Conservation (phyloP, 1,140 invertebrate genomes). For the Lepidostoma basale region DNA sequence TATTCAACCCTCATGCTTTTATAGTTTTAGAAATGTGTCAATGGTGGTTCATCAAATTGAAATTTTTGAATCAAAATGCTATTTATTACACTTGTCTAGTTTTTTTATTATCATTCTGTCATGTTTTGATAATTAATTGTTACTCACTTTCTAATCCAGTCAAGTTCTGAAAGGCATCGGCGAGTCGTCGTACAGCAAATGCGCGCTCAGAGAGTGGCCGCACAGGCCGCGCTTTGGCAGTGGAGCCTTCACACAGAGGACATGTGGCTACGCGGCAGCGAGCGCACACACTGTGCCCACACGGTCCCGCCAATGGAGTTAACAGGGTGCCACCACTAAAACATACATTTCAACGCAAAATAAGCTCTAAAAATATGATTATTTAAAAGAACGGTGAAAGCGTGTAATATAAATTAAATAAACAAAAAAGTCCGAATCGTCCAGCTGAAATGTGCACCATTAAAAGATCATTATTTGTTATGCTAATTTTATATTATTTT, state of each 20-base stretch:
- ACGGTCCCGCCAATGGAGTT: not conserved
- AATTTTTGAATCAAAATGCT: not conserved
- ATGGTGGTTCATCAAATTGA: not conserved
- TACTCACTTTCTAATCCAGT: not conserved
- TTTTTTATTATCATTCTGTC: not conserved
- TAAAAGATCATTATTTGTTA: no score
- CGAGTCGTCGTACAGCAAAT: not conserved
- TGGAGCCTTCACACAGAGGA: not conserved
- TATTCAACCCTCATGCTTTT: not conserved
- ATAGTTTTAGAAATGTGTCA: not conserved
- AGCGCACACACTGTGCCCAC: conserved; percentile 11
- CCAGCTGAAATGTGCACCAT: no score
- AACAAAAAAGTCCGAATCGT: no score
- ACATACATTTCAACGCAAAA: not conserved
- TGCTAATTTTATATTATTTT: no score
- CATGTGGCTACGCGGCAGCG: not conserved
- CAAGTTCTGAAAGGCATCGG: not conserved
- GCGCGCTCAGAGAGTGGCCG: not conserved
- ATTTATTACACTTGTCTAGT: not conserved
- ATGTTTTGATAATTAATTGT: not conserved
- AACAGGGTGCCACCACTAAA: not conserved
- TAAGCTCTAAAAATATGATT: no score
- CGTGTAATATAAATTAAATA: no score
- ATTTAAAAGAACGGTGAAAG: no score
- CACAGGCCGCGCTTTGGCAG: not conserved